Evolutionary conservation across 2,888 invertebrate genomes (phyloP).

Genomic region (Cyaniris semiargus): DNA sequence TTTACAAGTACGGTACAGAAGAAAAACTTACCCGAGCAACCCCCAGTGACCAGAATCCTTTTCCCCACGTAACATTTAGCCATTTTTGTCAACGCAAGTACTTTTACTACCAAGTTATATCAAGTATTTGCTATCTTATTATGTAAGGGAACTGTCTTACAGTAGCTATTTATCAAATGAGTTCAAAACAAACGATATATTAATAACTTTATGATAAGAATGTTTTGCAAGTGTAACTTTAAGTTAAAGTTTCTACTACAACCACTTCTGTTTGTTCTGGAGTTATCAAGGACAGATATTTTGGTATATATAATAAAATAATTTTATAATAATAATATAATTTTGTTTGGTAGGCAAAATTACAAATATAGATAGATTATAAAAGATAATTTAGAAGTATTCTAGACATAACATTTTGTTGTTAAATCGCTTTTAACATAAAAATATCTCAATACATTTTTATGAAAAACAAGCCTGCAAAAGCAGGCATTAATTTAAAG

Average conservation of each 20-base stretch:
- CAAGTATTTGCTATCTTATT: neutral
- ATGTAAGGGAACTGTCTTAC: neutral
- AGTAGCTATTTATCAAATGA: slow-evolving; percentile 7
- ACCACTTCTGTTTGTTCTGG: neutral
- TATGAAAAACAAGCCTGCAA: no score
- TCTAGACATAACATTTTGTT: no score
- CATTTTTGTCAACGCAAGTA: slow-evolving; percentile 47
- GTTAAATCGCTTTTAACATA: no score
- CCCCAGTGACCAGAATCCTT: slow-evolving; percentile 91
- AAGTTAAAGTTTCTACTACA: neutral
- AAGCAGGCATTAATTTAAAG: no score
- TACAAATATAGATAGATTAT: no score
- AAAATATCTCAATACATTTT: no score
- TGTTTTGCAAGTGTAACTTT: neutral
- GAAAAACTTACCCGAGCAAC: slow-evolving; percentile 85
- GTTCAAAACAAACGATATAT: neutral
- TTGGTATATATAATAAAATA: neutral
- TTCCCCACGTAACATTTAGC: slow-evolving; percentile 83
- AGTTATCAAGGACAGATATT: neutral
- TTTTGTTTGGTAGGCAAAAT: no score
- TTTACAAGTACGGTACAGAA: neutral
- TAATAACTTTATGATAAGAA: slow-evolving; percentile 14
- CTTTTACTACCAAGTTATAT: neutral
- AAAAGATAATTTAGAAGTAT: no score
- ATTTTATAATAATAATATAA: neutral